Evolutionary conservation across 2,888 invertebrate species (phyloP), one percentile per base, ranked within the genome.

Genomic region (Microctonus brassicae): DNA sequence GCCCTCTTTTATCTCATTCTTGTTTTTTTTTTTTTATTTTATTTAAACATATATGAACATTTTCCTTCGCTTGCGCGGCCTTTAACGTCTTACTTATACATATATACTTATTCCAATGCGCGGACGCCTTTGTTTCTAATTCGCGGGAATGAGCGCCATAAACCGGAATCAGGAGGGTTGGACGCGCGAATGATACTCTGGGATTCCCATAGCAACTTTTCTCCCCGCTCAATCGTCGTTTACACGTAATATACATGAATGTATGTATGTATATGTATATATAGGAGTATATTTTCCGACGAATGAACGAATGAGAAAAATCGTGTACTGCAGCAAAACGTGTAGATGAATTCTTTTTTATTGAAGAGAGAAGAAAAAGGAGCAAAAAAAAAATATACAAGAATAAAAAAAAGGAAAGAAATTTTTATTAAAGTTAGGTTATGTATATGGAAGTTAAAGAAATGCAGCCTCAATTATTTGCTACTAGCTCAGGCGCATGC

Each of bases 111-210:
- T 55, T 36, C 26, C 17, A 52, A 39, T 26, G 52, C 26, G 52
- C 29, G 47, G 47, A 72, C 69, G 69, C 69, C 70, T 60, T 70
- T 69, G 71, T 72, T 76, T 72, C 74, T 76, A 76, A 76, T 76
- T 76, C 76, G 76, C 71, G 71, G 73, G 73, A 76, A 76, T 73
- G 76, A 76, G 73, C 62, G 73, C 76, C 63, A 76, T 76, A 76
- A 76, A 76, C 68, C 64, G 76, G 73, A 76, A 76, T 76, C 76
- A 76, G 74, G 57, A 66, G 57, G 66, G 57, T 66, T 53, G 57
- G 57, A 26, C 33, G 57, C 36, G 57, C 57, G 66, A 57, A 66
- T 66, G 39, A 66, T 66, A 66, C 55, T 24, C 55, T 33, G 65
- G 33, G 58, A 71, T 61, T 66, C 62, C 55, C 52, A 33, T 60